Conservation (phyloP, 2,888 invertebrate species). For the Drosophila atroscutellata region DNA sequence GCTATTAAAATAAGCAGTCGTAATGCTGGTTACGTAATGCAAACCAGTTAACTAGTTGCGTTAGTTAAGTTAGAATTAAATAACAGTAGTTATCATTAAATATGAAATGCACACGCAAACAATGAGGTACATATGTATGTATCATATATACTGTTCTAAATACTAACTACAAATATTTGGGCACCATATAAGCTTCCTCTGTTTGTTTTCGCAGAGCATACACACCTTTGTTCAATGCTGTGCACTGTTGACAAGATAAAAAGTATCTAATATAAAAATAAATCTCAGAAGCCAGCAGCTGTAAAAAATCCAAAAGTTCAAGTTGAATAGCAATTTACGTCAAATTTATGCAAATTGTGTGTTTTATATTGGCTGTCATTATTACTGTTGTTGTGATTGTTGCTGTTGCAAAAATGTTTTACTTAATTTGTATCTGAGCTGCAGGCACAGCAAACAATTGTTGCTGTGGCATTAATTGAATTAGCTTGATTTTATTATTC, state of each 20-base stretch:
- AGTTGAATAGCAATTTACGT: conserved; percentile 30
- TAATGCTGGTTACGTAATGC: conserved; percentile 63
- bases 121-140: background rate
- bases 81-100: conserved; percentile 22
- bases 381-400: conserved; percentile 3
- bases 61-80: conserved; percentile 23
- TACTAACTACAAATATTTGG: conserved; percentile 26
- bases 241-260: conserved; percentile 46
- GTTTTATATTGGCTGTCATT: conserved; percentile 23
- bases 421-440: conserved; percentile 7
- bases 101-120: background rate
- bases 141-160: background rate
- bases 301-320: conserved; percentile 26
- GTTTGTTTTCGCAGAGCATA: conserved; percentile 14
- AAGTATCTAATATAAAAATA: background rate
- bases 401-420: conserved; percentile 13
- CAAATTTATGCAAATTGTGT: conserved; percentile 37
- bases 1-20: conserved; percentile 51
- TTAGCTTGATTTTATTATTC: conserved; percentile 70
- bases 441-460: conserved; percentile 32
- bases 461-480: conserved; percentile 61
- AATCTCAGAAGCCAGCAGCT: conserved; percentile 3
- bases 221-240: conserved; percentile 9
- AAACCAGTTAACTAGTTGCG: conserved; percentile 16
- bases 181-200: conserved; percentile 11